phyloP scores from a whole-genome alignment of 2,113 vertebrate species.

The Martes martes region DNA sequence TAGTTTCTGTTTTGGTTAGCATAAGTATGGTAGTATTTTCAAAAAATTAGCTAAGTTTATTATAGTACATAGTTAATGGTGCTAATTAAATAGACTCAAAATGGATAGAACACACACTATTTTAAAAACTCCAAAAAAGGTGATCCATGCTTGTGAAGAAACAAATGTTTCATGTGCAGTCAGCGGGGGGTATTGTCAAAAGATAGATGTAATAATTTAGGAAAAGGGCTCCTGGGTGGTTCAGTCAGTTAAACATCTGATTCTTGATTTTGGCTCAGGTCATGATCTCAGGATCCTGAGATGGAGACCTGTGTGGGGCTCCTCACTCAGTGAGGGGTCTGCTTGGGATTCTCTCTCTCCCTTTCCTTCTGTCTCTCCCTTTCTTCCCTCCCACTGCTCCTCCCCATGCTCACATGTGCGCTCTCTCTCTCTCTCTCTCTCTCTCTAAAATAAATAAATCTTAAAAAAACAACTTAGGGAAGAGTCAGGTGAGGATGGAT shows the following conservation, averaged over 20 bases:
- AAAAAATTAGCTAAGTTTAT: background rate
- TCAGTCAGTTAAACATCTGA: background rate
- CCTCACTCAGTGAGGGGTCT: background rate
- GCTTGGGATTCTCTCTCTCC: background rate
- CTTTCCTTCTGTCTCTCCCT: background rate
- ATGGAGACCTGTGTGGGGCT: background rate
- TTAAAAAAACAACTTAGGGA: background rate
- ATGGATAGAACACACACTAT: background rate
- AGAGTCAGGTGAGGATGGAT: background rate
- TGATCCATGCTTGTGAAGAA: background rate
- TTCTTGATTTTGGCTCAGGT: background rate
- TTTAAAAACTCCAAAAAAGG: background rate
- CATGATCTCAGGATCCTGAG: background rate
- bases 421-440: background rate
- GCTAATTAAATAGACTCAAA: background rate
- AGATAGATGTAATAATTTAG: background rate
- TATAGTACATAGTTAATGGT: background rate
- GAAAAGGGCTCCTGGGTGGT: background rate
- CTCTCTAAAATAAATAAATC: background rate
- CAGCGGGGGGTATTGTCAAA: background rate
- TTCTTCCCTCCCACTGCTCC: background rate
- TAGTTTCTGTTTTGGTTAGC: conserved; percentile 35
- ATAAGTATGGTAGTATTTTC: background rate
- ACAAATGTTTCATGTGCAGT: background rate
- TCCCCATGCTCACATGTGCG: background rate